Base-by-base conservation (phyloP, 2,888 invertebrate species). In the Buathra laborator region DNA sequence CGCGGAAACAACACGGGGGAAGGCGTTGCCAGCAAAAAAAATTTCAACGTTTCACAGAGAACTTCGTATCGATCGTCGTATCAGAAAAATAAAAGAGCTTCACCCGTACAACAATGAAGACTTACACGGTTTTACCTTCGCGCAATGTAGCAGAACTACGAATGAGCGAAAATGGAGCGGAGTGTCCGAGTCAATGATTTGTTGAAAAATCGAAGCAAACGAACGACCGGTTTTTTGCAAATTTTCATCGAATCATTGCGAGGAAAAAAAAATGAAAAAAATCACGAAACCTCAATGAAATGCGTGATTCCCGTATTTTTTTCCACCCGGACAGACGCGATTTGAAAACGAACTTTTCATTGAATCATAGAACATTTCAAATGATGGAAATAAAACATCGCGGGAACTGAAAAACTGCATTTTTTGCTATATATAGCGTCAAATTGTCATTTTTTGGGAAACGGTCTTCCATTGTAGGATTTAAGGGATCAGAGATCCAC, bases 1-100 rank as follows among this genome's bases (percentile, higher is more conserved):
- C 48, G 62, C 64, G 75, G 62, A 75, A 75, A 64, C 37, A 16
- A n/a, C 32, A 12, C 48, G 10, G 62, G n/a, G n/a, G 32, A 62
- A 2, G 32, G 6, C 9, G n/a, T 62, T 14, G n/a, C 29, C 7
- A 14, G 32, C 14, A 10, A n/a, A 14, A 62, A 32, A 1, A 62
- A 7, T 14, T 14, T 62, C 62, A 62, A 59, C 59, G 10, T 29
- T 29, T n/a, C 37, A 9, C 14, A 62, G 29, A 14, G 14, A 62
- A 62, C n/a, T 62, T 29, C 32, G 62, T 62, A 62, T 62, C n/a
- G 32, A 32, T 32, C 10, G 10, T 59, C 29, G 29, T 14, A 32
- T n/a, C 0, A 29, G n/a, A 2, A 59, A 62, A 62, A 32, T 29
- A 29, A 29, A 62, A 14, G 12, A 53, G 19, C 19, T 53, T 53